phyloP scores from a whole-genome alignment of 2,888 invertebrate genomes.

The Spilosoma lubricipeda region DNA sequence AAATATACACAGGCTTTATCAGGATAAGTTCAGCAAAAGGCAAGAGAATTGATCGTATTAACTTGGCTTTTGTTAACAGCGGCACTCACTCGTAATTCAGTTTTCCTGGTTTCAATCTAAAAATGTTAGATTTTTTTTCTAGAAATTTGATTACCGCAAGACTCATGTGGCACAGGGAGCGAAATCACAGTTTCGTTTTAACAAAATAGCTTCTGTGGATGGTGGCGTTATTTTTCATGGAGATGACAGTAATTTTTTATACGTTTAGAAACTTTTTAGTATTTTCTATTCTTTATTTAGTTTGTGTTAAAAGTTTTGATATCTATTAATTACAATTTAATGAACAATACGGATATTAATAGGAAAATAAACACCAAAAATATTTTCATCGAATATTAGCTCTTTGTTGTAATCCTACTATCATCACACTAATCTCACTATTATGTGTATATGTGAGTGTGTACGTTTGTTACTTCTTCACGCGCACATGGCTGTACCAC shows the following conservation, averaged over 20 bases:
- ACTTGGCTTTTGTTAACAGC: slow-evolving; percentile 3
- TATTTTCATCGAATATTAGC: too few relatives aligned
- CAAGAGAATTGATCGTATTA: background rate
- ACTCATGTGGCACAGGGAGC: background rate
- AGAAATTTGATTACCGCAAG: background rate
- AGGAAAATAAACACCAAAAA: too few relatives aligned
- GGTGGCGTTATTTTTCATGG: background rate
- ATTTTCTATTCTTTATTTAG: too few relatives aligned
- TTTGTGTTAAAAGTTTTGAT: too few relatives aligned
- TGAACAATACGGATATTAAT: too few relatives aligned
- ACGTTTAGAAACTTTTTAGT: background rate
- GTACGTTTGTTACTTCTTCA: too few relatives aligned
- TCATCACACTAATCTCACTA: too few relatives aligned
- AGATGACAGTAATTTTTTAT: background rate
- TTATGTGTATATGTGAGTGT: too few relatives aligned
- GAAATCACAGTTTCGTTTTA: slow-evolving; percentile 1
- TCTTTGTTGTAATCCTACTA: too few relatives aligned
- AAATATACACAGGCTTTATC: background rate
- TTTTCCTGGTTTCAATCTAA: background rate
- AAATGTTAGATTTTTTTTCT: background rate
- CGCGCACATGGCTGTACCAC: too few relatives aligned
- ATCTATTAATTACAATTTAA: too few relatives aligned
- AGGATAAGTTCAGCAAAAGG: background rate
- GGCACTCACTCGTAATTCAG: slow-evolving; percentile 11
- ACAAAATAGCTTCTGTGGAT: background rate